Conservation (phyloP, 1,140 invertebrate genomes). For the Brachystomella parvula region DNA sequence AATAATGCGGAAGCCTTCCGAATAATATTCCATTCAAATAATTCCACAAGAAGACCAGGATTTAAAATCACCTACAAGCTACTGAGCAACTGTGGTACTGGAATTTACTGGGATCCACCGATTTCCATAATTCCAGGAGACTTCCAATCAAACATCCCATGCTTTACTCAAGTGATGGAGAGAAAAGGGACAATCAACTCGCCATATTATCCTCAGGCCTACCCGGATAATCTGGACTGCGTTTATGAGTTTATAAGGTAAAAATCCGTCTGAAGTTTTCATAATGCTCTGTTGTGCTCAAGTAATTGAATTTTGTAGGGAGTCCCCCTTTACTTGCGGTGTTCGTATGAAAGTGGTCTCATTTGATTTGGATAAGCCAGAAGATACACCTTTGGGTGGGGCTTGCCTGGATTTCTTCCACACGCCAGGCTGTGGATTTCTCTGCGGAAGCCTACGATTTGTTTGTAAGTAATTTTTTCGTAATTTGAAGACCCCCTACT, state of each 20-base stretch:
- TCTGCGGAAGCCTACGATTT: conserved; percentile 24
- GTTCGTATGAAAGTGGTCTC: conserved; percentile 40
- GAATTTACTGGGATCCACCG: conserved; percentile 40
- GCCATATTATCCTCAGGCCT: conserved; percentile 40
- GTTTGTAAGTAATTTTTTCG: conserved; percentile 27
- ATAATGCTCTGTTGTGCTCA: background rate
- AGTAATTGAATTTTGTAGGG: conserved; percentile 31
- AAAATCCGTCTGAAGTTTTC: background rate
- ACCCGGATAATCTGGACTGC: conserved; percentile 42
- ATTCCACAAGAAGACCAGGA: conserved; percentile 30
- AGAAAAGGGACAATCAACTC: conserved; percentile 42
- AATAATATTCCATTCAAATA: conserved; percentile 40
- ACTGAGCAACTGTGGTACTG: conserved; percentile 39
- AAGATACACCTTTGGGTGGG: conserved; percentile 41
- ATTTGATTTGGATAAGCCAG: conserved; percentile 41
- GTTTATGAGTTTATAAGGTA: conserved; percentile 44
- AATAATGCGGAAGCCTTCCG: conserved; percentile 41
- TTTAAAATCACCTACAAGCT: conserved; percentile 41
- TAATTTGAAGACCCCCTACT: background rate
- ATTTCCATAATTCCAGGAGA: conserved; percentile 41
- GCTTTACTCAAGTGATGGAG: conserved; percentile 42
- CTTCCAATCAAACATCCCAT: conserved; percentile 34
- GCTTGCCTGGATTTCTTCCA: conserved; percentile 44
- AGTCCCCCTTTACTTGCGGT: conserved; percentile 41
- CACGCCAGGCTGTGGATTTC: conserved; percentile 36